Evolutionary conservation across 1,140 invertebrate genomes (phyloP).

Genomic region (Delia radicum): DNA sequence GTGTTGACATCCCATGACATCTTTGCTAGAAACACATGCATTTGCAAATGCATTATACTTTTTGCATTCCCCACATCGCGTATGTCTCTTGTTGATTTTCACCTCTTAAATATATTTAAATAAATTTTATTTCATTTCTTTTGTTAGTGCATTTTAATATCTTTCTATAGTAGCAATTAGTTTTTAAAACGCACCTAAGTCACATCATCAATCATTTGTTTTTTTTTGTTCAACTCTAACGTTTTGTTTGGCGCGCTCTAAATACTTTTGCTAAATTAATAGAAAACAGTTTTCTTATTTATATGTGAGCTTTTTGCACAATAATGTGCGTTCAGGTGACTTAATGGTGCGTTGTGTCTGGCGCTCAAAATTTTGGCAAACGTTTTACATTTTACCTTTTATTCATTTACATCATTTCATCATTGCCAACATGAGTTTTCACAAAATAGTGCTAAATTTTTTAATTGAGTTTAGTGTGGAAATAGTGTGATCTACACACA

Average conservation of each 20-base stretch:
- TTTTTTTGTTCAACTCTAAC: conserved; percentile 1
- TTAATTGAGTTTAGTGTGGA: conserved; percentile 21
- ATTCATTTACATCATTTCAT: background rate
- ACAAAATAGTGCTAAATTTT: conserved; percentile 13
- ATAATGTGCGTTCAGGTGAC: conserved; percentile 13
- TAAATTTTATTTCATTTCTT: background rate
- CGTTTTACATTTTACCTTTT: background rate
- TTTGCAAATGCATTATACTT: background rate
- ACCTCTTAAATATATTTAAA: background rate
- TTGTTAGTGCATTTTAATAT: background rate
- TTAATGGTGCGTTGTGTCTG: conserved; percentile 21
- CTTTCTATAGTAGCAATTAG: background rate
- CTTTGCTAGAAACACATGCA: conserved; percentile 16
- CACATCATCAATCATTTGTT: conserved; percentile 9
- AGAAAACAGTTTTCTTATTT: background rate
- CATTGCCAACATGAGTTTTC: background rate
- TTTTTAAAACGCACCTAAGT: conserved; percentile 4
- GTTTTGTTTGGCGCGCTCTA: conserved; percentile 17
- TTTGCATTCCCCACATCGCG: background rate
- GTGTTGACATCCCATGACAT: conserved; percentile 21
- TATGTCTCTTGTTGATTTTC: background rate
- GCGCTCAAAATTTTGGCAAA: conserved; percentile 2
- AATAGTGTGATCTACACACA: background rate
- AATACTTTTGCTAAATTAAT: conserved; percentile 7
- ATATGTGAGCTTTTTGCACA: background rate